phyloP scores from a whole-genome alignment of 2,797 vertebrate genomes.

The Sciurus vulgaris region DNA sequence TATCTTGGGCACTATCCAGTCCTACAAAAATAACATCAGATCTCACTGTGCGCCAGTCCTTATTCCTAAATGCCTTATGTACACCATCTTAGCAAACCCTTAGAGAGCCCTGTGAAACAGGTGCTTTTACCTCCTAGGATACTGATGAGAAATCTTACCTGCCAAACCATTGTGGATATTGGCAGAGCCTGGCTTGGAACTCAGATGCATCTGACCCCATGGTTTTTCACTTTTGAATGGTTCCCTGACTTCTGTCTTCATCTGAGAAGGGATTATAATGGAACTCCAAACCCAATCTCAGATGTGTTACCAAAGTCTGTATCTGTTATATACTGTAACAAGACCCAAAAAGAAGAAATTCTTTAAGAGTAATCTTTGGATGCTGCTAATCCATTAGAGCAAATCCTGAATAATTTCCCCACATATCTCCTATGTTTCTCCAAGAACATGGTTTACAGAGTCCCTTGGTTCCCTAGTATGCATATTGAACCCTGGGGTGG shows the following conservation, averaged over 20 bases:
- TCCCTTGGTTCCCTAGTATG: not conserved
- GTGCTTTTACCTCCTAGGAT: not conserved
- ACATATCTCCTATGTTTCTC: not conserved
- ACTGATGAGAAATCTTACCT: not conserved
- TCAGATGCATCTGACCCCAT: not conserved
- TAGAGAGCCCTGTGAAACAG: not conserved
- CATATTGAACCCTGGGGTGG: not conserved
- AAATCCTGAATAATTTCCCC: not conserved
- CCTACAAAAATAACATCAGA: conserved; percentile 4
- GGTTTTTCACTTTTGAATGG: not conserved
- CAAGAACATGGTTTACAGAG: not conserved
- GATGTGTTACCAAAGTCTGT: not conserved
- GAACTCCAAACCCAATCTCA: not conserved
- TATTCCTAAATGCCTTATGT: too few species aligned
- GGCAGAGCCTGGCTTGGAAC: conserved; percentile 6
- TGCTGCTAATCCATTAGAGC: not conserved
- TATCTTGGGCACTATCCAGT: not conserved
- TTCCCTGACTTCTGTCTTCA: not conserved
- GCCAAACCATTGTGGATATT: not conserved
- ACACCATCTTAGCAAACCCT: not conserved
- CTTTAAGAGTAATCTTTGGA: not conserved
- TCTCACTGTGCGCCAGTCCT: not conserved
- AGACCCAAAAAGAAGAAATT: not conserved
- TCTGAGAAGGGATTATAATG: not conserved
- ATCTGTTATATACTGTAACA: not conserved